phyloP scores from a whole-genome alignment of 2,888 invertebrate species.

The Myopa tessellatipennis region DNA sequence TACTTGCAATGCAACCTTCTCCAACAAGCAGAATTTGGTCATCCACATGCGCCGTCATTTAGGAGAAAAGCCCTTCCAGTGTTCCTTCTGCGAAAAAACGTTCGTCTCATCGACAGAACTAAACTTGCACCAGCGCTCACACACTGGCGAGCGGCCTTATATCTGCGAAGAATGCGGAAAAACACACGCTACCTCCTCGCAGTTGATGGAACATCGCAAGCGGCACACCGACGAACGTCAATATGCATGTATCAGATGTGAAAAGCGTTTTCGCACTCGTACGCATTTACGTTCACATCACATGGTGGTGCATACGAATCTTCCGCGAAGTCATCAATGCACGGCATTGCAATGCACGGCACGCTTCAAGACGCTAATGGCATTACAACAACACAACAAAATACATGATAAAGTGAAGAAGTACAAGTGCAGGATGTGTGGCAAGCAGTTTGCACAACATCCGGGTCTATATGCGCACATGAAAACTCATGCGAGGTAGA shows the following conservation, averaged over 20 bases:
- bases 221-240: constrained; percentile 45
- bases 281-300: constrained; percentile 41
- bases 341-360: constrained; percentile 32
- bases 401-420: constrained; percentile 45
- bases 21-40: constrained; percentile 45
- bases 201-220: constrained; percentile 45
- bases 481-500: constrained; percentile 44
- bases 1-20: constrained; percentile 44
- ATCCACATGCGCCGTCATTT: constrained; percentile 47
- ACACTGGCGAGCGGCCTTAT: constrained; percentile 46
- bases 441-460: constrained; percentile 47
- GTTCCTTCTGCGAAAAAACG: constrained; percentile 42
- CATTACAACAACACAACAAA: constrained; percentile 44
- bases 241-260: constrained; percentile 44
- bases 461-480: constrained; percentile 49
- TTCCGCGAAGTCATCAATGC: constrained; percentile 42
- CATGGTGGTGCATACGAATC: constrained; percentile 40
- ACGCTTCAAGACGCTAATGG: constrained; percentile 43
- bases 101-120: constrained; percentile 47
- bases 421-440: constrained; percentile 48
- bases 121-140: constrained; percentile 44
- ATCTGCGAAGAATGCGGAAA: constrained; percentile 48
- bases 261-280: constrained; percentile 45
- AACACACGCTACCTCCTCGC: constrained; percentile 42
- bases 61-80: constrained; percentile 47